phyloP scores from a whole-genome alignment of 2,797 vertebrate genomes.

The Lutjanus argentimaculatus region DNA sequence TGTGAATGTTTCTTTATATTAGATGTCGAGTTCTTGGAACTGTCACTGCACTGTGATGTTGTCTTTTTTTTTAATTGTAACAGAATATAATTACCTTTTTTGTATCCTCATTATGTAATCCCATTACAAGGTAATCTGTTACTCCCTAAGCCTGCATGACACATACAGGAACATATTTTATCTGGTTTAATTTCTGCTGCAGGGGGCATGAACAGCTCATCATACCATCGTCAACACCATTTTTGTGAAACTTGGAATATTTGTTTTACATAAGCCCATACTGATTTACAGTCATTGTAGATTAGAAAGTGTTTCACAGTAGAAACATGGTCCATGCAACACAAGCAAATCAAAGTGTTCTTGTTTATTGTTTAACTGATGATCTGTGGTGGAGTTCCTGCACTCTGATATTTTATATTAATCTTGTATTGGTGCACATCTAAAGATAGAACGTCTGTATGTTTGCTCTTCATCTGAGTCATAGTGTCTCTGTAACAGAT shows the following conservation, averaged over 20 bases:
- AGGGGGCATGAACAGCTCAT: neutral
- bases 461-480: slow-evolving; percentile 53
- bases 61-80: too few species aligned
- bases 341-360: slow-evolving; percentile 11
- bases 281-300: slow-evolving; percentile 5
- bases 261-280: neutral
- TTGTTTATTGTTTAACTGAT: slow-evolving; percentile 11
- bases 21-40: too few species aligned
- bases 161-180: neutral
- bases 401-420: slow-evolving; percentile 10
- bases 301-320: slow-evolving; percentile 2
- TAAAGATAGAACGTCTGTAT: slow-evolving; percentile 40
- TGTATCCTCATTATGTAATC: too few species aligned
- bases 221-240: neutral
- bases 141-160: too few species aligned
- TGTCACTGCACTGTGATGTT: too few species aligned
- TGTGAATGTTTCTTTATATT: too few species aligned
- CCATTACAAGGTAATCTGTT: too few species aligned
- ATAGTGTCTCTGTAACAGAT: slow-evolving; percentile 45
- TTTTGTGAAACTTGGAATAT: neutral
- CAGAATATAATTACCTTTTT: too few species aligned
- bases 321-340: neutral
- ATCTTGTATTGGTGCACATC: slow-evolving; percentile 14
- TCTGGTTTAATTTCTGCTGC: neutral
- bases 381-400: neutral